Evolutionary conservation across 2,888 invertebrate genomes (phyloP).

Genomic region (Agrotis exclamationis): DNA sequence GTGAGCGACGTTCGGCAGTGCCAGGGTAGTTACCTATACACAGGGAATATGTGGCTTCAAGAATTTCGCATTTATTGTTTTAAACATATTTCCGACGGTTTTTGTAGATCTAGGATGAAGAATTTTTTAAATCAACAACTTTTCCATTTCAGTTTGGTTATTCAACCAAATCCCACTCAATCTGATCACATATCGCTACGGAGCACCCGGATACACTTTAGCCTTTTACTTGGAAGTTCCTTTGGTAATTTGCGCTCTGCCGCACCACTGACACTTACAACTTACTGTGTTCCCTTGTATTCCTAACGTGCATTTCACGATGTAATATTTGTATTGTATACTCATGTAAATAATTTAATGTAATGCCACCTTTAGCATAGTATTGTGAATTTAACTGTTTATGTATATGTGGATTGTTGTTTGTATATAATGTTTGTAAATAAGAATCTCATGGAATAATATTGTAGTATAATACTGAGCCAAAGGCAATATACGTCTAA

Average conservation of each 20-base stretch:
- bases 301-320: constrained; percentile 71
- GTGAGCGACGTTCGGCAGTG: constrained; percentile 5
- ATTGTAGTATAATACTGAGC: constrained; percentile 79
- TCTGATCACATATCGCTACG: constrained; percentile 19
- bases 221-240: constrained; percentile 58
- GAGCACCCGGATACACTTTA: constrained; percentile 6
- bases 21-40: neutral
- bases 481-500: constrained; percentile 87
- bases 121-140: neutral
- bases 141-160: neutral
- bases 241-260: constrained; percentile 50
- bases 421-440: constrained; percentile 76
- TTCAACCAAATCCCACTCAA: neutral
- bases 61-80: constrained; percentile 50
- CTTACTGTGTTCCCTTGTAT: constrained; percentile 41
- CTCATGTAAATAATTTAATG: constrained; percentile 74
- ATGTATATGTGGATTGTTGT: constrained; percentile 66
- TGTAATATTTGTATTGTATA: constrained; percentile 62
- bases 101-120: constrained; percentile 4
- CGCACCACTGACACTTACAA: constrained; percentile 33
- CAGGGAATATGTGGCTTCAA: constrained; percentile 29
- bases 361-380: constrained; percentile 78
- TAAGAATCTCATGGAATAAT: constrained; percentile 79
- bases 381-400: constrained; percentile 57
- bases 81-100: neutral